A percentile compares a stretch with the other conserved stretches of the same genome.
Conservation (phyloP, 2,888 invertebrate species). For the Caenorhabditis angaria region DNA sequence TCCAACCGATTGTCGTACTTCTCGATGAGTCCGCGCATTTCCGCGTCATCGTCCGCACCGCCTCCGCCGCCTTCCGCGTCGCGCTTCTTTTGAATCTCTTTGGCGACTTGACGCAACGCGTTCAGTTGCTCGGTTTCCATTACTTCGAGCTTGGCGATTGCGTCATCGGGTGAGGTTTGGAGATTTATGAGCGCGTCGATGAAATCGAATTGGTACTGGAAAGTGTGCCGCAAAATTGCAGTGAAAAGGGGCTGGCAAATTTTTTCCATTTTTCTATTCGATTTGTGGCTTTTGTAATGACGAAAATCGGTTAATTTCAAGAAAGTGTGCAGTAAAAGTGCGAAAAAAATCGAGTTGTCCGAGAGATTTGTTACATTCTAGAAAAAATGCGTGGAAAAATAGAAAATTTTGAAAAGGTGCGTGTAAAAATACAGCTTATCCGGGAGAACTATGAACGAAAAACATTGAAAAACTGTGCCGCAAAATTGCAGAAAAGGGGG, state of each 20-base stretch:
- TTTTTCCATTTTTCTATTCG: too few species aligned
- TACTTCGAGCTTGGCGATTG: slow-evolving; percentile 92
- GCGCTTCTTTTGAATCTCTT: slow-evolving; percentile 29
- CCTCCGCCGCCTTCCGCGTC: background rate
- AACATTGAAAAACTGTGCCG: too few species aligned
- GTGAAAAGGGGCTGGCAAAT: background rate
- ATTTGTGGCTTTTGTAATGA: too few species aligned
- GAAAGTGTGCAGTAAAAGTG: too few species aligned
- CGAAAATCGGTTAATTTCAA: too few species aligned
- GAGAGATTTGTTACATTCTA: too few species aligned
- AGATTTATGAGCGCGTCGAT: slow-evolving; percentile 95
- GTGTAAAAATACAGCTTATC: too few species aligned
- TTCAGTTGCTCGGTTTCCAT: slow-evolving; percentile 72
- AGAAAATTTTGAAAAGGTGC: too few species aligned
- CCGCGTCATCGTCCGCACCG: slow-evolving; percentile 82
- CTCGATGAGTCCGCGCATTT: slow-evolving; percentile 80
- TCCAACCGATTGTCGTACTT: slow-evolving; percentile 91
- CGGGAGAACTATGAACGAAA: too few species aligned
- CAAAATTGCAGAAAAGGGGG: too few species aligned
- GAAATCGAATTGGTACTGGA: slow-evolving; percentile 78
- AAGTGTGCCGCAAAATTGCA: background rate
- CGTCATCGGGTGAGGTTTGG: slow-evolving; percentile 94
- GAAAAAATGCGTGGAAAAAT: too few species aligned
- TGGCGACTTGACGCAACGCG: slow-evolving; percentile 19
- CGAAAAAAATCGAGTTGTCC: too few species aligned